phyloP scores from a whole-genome alignment of 2,113 vertebrate species.

The Callocephalon fimbriatum region DNA sequence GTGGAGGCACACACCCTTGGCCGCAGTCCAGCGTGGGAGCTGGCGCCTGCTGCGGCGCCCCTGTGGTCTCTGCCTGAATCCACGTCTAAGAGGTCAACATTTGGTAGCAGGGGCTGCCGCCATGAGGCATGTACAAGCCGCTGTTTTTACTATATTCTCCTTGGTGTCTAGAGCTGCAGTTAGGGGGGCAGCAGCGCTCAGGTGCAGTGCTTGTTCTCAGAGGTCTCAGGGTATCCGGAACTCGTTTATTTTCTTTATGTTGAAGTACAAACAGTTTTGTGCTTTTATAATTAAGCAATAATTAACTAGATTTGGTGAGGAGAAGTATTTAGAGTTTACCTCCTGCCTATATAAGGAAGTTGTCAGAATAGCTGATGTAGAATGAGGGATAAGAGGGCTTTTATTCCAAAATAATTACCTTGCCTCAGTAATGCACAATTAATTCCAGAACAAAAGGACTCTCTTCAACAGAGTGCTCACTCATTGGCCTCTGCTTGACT shows the following conservation, averaged over 20 bases:
- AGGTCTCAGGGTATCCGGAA: background rate
- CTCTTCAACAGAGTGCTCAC: background rate
- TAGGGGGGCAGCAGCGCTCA: background rate
- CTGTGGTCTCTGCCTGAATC: background rate
- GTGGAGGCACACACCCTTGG: background rate
- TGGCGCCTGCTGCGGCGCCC: background rate
- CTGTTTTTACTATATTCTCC: background rate
- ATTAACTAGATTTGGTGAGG: background rate
- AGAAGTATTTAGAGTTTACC: background rate
- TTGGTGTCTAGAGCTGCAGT: accelerated
- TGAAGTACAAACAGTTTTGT: background rate
- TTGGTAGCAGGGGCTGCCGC: background rate
- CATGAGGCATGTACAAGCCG: accelerated
- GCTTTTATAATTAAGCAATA: background rate
- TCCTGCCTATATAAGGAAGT: background rate
- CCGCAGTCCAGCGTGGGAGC: background rate
- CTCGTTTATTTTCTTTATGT: background rate
- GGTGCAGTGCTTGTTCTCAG: background rate
- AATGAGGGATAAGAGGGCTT: background rate
- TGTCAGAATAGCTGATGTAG: background rate
- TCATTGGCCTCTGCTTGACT: background rate
- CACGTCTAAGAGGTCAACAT: background rate
- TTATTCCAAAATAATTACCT: background rate
- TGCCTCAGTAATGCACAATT: background rate
- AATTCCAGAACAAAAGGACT: background rate